phyloP scores from a whole-genome alignment of 2,888 invertebrate genomes.

The Caenorhabditis virilis region DNA sequence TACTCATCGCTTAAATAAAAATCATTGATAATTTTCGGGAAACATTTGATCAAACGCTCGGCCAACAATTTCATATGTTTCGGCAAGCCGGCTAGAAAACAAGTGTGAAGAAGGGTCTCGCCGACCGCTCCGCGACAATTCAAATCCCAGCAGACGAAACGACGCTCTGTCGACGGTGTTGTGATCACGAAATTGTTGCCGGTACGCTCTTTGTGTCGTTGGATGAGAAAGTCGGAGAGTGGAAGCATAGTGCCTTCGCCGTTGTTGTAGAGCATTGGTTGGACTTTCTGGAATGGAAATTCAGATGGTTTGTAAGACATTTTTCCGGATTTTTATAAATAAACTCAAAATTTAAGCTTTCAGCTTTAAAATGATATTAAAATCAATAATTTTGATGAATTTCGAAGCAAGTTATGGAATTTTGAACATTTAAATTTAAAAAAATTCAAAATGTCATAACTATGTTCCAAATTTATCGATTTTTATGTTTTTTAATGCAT shows the following conservation, averaged over 20 bases:
- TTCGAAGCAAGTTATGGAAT: too few species aligned
- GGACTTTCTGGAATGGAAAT: conserved; percentile 48
- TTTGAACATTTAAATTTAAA: too few species aligned
- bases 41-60: conserved; percentile 87
- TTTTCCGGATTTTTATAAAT: too few species aligned
- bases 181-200: conserved; percentile 40
- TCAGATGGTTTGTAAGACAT: too few species aligned
- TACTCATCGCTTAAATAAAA: conserved; percentile 64
- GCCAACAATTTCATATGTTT: conserved; percentile 76
- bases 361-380: too few species aligned
- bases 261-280: conserved; percentile 60
- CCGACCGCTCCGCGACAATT: conserved; percentile 82
- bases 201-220: conserved; percentile 59
- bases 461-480: too few species aligned
- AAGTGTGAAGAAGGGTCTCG: conserved; percentile 89
- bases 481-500: too few species aligned
- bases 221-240: conserved; percentile 53
- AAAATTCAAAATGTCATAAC: too few species aligned
- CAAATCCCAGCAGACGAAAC: conserved; percentile 61
- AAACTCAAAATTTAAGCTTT: too few species aligned
- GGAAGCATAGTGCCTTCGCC: conserved; percentile 58
- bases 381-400: too few species aligned
- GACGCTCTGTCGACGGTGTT: conserved; percentile 37
- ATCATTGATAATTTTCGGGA: conserved; percentile 84
- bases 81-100: conserved; percentile 70